Percentiles rank a stretch among this genome's conserved stretches.
Evolutionary conservation across 1,140 invertebrate species (phyloP).

Genomic region (Drosophila mojavensis): DNA sequence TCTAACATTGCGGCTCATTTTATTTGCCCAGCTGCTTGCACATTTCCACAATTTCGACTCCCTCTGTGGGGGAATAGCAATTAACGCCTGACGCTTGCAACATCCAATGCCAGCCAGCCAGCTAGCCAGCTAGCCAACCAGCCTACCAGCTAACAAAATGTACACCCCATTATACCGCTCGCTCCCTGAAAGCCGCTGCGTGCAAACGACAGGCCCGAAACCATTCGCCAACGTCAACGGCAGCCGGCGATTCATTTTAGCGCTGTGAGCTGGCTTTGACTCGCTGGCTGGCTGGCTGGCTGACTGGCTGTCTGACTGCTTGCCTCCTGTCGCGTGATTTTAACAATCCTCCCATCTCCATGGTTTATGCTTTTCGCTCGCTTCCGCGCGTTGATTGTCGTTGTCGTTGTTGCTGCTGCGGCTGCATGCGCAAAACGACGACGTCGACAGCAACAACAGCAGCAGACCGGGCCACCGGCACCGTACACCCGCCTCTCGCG

Average conservation of each 20-base stretch:
- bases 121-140: slow-evolving; percentile 22
- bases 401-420: slow-evolving; percentile 43
- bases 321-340: slow-evolving; percentile 77
- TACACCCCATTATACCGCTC: background rate
- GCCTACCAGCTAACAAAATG: slow-evolving; percentile 40
- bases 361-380: slow-evolving; percentile 81
- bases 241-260: slow-evolving; percentile 28
- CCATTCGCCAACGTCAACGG: slow-evolving; percentile 29
- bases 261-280: slow-evolving; percentile 40
- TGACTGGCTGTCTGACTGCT: slow-evolving; percentile 17
- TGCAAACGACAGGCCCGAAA: slow-evolving; percentile 38
- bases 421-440: slow-evolving; percentile 27
- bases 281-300: slow-evolving; percentile 33
- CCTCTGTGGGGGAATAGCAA: slow-evolving; percentile 31
- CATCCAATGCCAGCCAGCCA: slow-evolving; percentile 30
- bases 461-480: slow-evolving; percentile 60
- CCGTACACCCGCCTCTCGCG: slow-evolving; percentile 62
- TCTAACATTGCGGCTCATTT: background rate
- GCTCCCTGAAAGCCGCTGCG: slow-evolving; percentile 20
- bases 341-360: slow-evolving; percentile 76
- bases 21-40: slow-evolving; percentile 11
- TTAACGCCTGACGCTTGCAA: slow-evolving; percentile 43
- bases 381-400: slow-evolving; percentile 79
- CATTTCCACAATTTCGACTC: slow-evolving; percentile 34
- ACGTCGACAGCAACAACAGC: slow-evolving; percentile 16